Evolutionary conservation across 1,140 invertebrate genomes (phyloP), one percentile per base, ranked within the genome.

Genomic region (Daktulosphaira vitifoliae): DNA sequence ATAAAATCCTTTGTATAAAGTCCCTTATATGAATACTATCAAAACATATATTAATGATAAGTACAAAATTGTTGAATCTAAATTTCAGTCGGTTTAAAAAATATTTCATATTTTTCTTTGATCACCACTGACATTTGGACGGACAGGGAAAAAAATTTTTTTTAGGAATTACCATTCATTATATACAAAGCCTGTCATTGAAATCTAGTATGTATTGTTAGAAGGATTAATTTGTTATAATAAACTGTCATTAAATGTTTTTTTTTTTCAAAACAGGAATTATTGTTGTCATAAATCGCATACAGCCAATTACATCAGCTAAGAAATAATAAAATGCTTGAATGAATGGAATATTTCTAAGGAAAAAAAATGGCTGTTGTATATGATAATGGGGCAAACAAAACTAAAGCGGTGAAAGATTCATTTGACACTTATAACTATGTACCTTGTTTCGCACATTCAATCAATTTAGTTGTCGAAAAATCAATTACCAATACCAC

Each of bases 121-220:
- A 50, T n/a, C n/a, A n/a, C 49, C 13, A 50, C 49, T 50, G 49
- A 50, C 25, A 50, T 50, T 50, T 50, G 49, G 49, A 50, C 49
- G 9, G 49, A 50, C 25, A 50, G n/a, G 3, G 23, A 50, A 50
- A 22, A 50, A 50, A 50, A 16, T 26, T 22, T 50, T 50, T 50
- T 50, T 16, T 50, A 26, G 49, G 49, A 26, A 26, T 50, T 26
- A 50, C 49, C 4, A 50, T 50, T n/a, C 49, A 50, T 50, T 50
- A 26, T 50, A 26, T 50, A 26, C 23, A 29, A 26, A 29, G 15
- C 49, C 15, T 26, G 16, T 50, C 49, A 26, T 26, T 50, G 16
- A 26, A 50, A 50, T 50, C 48, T 50, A n/a, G 48, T 50, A 15
- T 50, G 48, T 49, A 49, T 49, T 49, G 2, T 49, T 49, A 11